Percentiles rank a stretch among this genome's conserved stretches.
These are phyloP conservation scores for Nematostella vectensis DNA, from an alignment of 92 coral and sea anemone genomes.

Conservation along the genomic window DNA sequence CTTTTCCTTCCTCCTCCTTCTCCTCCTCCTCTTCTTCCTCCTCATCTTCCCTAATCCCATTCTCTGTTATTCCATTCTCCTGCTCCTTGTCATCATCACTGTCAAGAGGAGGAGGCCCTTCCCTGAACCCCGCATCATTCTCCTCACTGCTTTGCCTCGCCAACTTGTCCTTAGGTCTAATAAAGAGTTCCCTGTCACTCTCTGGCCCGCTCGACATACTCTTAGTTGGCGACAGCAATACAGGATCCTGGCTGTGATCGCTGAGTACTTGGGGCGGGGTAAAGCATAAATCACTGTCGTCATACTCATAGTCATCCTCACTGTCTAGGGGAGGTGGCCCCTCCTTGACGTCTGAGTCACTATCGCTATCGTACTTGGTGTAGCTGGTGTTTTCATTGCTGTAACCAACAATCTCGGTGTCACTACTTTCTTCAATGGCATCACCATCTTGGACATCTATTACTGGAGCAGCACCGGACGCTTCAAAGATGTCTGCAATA, in stretches of 20 bases:
- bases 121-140: constrained; percentile 21
- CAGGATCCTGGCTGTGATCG: constrained; percentile 23
- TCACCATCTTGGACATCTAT: constrained; percentile 86
- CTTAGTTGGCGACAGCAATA: constrained; percentile 17
- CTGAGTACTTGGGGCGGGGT: constrained; percentile 29
- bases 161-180: not conserved
- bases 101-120: constrained; percentile 64
- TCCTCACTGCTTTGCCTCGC: constrained; percentile 20
- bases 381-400: constrained; percentile 58
- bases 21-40: constrained; percentile 2
- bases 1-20: not conserved
- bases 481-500: constrained; percentile 80
- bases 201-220: constrained; percentile 19
- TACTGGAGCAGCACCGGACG: constrained; percentile 38
- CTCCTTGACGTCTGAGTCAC: constrained; percentile 33
- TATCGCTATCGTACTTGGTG: constrained; percentile 45
- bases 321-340: constrained; percentile 75
- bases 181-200: not conserved
- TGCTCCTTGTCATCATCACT: constrained; percentile 12
- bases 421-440: constrained; percentile 76
- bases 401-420: constrained; percentile 84
- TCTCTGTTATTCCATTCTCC: constrained; percentile 10
- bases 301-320: constrained; percentile 56
- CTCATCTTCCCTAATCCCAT: constrained; percentile 33
- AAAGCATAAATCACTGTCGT: constrained; percentile 36